A percentile compares a stretch with the other conserved stretches of the same genome.
phyloP scores from a whole-genome alignment of 2,888 invertebrate species.

The Caenorhabditis sp. region DNA sequence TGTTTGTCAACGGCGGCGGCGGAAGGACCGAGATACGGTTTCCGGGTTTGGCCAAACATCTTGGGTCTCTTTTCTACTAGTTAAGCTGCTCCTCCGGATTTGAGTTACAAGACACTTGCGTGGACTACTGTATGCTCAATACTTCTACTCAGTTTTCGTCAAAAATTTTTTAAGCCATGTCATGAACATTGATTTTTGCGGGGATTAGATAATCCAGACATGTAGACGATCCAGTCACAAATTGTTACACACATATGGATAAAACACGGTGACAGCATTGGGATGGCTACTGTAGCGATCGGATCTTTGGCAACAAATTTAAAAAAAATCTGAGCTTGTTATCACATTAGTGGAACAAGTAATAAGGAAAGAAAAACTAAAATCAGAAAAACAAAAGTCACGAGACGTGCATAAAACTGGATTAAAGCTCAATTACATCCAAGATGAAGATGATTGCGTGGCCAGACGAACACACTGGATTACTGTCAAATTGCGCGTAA shows the following conservation, averaged over 20 bases:
- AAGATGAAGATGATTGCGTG: slow-evolving; percentile 20
- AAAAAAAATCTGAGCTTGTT: slow-evolving; percentile 14
- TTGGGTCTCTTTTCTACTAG: slow-evolving; percentile 44
- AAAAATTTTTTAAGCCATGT: background rate
- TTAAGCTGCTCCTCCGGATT: slow-evolving; percentile 62
- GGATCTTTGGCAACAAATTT: no score
- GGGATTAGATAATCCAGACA: background rate
- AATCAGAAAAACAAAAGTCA: background rate
- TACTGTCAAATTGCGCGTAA: slow-evolving; percentile 59
- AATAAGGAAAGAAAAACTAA: background rate
- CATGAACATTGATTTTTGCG: background rate
- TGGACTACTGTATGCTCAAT: slow-evolving; percentile 47
- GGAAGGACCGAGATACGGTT: slow-evolving; percentile 64
- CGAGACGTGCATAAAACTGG: slow-evolving; percentile 12
- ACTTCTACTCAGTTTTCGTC: background rate
- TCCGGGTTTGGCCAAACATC: slow-evolving; percentile 73
- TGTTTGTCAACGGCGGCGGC: slow-evolving; percentile 63
- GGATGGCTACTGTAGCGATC: slow-evolving; percentile 29
- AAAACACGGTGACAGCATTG: slow-evolving; percentile 22
- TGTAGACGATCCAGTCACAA: background rate
- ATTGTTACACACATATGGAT: slow-evolving; percentile 47
- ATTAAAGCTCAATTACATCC: slow-evolving; percentile 38
- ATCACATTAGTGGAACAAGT: slow-evolving; percentile 6
- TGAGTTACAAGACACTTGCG: slow-evolving; percentile 32
- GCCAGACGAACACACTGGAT: slow-evolving; percentile 21